Evolutionary conservation across 1,140 invertebrate species (phyloP).

Genomic region (Asobara japonica): DNA sequence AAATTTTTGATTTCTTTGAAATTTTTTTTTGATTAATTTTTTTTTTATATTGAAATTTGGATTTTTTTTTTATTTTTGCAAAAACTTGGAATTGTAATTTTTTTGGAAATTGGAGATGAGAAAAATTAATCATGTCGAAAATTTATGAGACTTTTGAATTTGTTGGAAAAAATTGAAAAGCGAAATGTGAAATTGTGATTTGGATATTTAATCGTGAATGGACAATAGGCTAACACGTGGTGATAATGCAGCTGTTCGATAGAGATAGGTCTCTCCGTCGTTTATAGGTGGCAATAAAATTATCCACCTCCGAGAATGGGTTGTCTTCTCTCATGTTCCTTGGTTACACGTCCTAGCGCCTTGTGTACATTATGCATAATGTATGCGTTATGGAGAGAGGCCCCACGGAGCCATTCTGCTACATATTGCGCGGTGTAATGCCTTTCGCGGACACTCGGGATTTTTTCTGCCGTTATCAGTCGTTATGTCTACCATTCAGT

Average conservation of each 20-base stretch:
- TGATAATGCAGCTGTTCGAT: background rate
- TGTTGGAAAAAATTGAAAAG: too few relatives aligned
- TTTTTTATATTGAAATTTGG: too few relatives aligned
- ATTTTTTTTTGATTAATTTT: too few relatives aligned
- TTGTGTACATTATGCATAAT: background rate
- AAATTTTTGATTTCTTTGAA: too few relatives aligned
- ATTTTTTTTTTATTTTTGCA: too few relatives aligned
- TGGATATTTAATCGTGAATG: background rate
- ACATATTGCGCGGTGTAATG: background rate
- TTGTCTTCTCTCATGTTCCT: constrained; percentile 16
- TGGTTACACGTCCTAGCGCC: background rate
- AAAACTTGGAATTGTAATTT: too few relatives aligned
- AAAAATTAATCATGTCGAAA: too few relatives aligned
- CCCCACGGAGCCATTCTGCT: background rate
- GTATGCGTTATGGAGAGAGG: background rate
- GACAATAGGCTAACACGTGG: background rate
- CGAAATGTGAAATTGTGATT: too few relatives aligned
- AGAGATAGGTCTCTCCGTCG: constrained; percentile 6
- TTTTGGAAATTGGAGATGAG: too few relatives aligned
- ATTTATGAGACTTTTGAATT: too few relatives aligned
- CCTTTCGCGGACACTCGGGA: background rate
- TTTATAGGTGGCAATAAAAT: constrained; percentile 40
- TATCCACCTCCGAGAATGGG: constrained; percentile 28
- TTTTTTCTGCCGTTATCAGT: background rate
- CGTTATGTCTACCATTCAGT: too few relatives aligned